A percentile compares a stretch with the other conserved stretches of the same genome.
Conservation (phyloP, 2,888 invertebrate species). For the Archaeoteleia sp. region DNA sequence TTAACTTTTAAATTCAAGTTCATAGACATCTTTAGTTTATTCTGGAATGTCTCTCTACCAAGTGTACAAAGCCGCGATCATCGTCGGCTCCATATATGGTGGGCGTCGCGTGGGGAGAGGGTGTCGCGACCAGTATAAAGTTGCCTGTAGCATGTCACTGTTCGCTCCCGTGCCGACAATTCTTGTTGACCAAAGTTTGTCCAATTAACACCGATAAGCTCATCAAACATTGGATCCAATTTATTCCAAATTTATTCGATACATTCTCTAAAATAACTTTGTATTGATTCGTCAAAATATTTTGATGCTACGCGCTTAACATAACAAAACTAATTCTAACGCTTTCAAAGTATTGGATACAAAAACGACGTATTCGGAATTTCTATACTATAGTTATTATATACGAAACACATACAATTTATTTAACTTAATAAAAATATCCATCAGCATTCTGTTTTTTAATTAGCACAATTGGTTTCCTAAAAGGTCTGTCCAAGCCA, state of each 20-base stretch:
- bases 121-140: constrained; percentile 69
- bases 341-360: too few species aligned
- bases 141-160: constrained; percentile 55
- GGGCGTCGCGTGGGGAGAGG: constrained; percentile 64
- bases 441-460: constrained; percentile 14
- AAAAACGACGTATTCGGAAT: too few species aligned
- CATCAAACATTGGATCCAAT: constrained; percentile 19
- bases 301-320: too few species aligned
- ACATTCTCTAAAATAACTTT: constrained; percentile 2
- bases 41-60: constrained; percentile 16
- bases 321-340: too few species aligned
- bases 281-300: not conserved
- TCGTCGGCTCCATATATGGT: constrained; percentile 71
- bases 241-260: constrained; percentile 25
- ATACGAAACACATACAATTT: not conserved
- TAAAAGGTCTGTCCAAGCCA: constrained; percentile 86
- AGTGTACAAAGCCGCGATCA: constrained; percentile 55
- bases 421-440: not conserved
- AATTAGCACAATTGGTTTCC: constrained; percentile 77
- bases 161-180: constrained; percentile 22
- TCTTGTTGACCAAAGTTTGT: constrained; percentile 35
- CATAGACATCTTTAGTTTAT: constrained; percentile 1
- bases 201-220: constrained; percentile 23
- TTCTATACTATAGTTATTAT: too few species aligned
- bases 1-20: constrained; percentile 10